Conservation (phyloP, 2,888 invertebrate genomes). For the Miltochrista miniata region DNA sequence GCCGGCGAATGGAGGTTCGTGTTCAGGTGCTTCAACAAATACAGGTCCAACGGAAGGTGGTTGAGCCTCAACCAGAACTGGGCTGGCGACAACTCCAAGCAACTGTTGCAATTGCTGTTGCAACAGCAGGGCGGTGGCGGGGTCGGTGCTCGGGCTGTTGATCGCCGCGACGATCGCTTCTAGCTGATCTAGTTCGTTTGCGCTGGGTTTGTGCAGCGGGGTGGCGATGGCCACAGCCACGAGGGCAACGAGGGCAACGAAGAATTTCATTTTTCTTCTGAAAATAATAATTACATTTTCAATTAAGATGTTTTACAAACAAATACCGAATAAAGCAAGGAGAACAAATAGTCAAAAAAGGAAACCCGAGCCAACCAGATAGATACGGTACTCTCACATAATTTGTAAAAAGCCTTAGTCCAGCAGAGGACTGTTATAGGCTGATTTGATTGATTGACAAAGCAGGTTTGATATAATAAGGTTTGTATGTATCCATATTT, state of each 20-base stretch:
- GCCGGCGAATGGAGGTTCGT: not conserved
- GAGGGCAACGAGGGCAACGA: slow-evolving; percentile 48
- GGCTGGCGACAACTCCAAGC: slow-evolving; percentile 20
- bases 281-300: too few species aligned
- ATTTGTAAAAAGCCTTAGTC: too few species aligned
- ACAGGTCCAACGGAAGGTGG: not conserved
- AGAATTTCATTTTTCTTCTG: slow-evolving; percentile 49
- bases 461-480: too few species aligned
- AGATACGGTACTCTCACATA: too few species aligned
- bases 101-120: slow-evolving; percentile 2
- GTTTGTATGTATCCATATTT: too few species aligned
- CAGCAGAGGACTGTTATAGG: too few species aligned
- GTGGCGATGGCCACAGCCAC: slow-evolving; percentile 45
- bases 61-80: slow-evolving; percentile 22
- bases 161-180: slow-evolving; percentile 43
- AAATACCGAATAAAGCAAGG: too few species aligned
- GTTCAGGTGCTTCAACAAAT: not conserved
- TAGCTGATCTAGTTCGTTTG: slow-evolving; percentile 9
- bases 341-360: too few species aligned
- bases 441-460: too few species aligned
- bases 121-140: slow-evolving; percentile 21
- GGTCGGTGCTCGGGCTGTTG: slow-evolving; percentile 32
- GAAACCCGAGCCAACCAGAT: too few species aligned
- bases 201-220: slow-evolving; percentile 22
- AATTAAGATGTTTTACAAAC: too few species aligned